Evolutionary conservation across 2,113 vertebrate species (phyloP).

Genomic region (Gavia stellata): DNA sequence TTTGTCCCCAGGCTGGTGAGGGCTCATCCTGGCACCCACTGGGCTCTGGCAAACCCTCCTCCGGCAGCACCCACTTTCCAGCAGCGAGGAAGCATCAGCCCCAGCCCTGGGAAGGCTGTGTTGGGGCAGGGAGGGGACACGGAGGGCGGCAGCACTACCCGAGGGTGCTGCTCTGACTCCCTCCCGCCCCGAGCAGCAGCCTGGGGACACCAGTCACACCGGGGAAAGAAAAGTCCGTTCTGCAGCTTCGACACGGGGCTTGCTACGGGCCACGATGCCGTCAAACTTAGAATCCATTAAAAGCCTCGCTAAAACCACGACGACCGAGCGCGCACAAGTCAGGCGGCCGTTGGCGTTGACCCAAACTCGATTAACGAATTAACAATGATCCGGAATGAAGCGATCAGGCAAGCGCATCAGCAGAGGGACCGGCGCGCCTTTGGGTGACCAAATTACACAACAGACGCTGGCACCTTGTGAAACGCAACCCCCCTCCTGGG

Average conservation of each 20-base stretch:
- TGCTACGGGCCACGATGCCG: accelerated
- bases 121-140: no score
- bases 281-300: not conserved
- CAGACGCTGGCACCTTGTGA: accelerated
- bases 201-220: accelerated
- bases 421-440: not conserved
- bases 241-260: not conserved
- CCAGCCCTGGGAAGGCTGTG: not conserved
- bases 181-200: not conserved
- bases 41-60: not conserved
- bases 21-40: not conserved
- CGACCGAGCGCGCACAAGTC: not conserved
- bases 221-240: not conserved
- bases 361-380: not conserved
- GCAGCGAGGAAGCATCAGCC: not conserved
- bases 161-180: not conserved
- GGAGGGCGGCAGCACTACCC: accelerated
- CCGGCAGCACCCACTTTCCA: not conserved
- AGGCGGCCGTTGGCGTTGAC: not conserved
- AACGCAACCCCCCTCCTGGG: not conserved
- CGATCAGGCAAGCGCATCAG: accelerated
- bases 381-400: not conserved
- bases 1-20: not conserved
- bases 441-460: not conserved
- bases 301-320: not conserved